Evolutionary conservation across 2,797 vertebrate species (phyloP).

Genomic region (Scleropages formosus): DNA sequence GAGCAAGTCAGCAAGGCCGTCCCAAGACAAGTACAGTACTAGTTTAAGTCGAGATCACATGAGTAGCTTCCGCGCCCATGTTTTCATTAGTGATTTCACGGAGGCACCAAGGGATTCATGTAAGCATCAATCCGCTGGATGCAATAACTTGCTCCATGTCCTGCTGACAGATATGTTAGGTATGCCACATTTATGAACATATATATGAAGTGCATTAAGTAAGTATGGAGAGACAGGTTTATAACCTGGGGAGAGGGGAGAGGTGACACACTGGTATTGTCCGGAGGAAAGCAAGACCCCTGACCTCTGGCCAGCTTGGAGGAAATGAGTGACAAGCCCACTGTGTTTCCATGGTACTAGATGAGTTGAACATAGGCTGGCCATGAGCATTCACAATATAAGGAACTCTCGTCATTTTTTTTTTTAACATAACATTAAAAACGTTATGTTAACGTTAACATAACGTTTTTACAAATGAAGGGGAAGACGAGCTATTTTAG

Average conservation of each 20-base stretch:
- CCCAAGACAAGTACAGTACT: not conserved
- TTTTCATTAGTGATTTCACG: conserved; percentile 51
- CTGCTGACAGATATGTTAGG: conserved; percentile 80
- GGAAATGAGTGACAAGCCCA: conserved; percentile 8
- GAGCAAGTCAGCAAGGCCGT: not conserved
- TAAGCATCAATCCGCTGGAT: conserved; percentile 72
- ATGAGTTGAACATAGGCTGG: not conserved
- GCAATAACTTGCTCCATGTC: conserved; percentile 77
- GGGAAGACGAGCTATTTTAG: not conserved
- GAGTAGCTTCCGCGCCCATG: not conserved
- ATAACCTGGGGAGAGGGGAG: conserved; percentile 60
- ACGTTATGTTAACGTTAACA: not conserved
- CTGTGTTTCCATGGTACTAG: conserved; percentile 11
- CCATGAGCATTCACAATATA: no score
- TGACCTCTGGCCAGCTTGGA: conserved; percentile 61
- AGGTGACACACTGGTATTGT: conserved; percentile 40
- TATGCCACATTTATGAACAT: conserved; percentile 11
- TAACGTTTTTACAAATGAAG: no score
- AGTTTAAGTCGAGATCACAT: not conserved
- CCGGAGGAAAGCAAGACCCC: conserved; percentile 74
- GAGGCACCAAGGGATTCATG: conserved; percentile 68
- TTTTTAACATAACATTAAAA: no score
- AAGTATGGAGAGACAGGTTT: conserved; percentile 79
- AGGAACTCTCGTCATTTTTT: no score
- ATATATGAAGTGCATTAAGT: conserved; percentile 46